phyloP scores from a whole-genome alignment of 1,140 invertebrate species.

The Bombus affinis region DNA sequence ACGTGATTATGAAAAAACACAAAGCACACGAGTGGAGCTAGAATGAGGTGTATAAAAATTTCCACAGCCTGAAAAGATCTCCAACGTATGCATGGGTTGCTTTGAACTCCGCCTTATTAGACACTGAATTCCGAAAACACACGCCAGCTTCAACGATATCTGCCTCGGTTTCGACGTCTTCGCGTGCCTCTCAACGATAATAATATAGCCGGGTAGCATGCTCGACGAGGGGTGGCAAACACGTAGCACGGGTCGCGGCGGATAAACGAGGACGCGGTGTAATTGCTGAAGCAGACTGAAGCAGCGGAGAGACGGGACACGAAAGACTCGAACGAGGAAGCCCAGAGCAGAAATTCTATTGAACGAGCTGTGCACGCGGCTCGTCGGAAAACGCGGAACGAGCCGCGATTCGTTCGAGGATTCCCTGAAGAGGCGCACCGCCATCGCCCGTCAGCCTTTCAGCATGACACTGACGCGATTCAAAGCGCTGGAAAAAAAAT shows the following conservation, averaged over 20 bases:
- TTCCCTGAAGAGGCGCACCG: constrained; percentile 7
- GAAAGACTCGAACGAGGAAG: constrained; percentile 19
- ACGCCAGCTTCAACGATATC: not conserved
- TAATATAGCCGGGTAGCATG: not conserved
- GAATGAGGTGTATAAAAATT: no score
- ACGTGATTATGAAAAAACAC: not conserved
- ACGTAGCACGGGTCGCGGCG: not conserved
- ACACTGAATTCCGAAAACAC: not conserved
- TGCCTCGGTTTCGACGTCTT: constrained; percentile 12
- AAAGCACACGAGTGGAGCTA: not conserved
- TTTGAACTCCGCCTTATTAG: not conserved
- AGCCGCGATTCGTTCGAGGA: constrained; percentile 15
- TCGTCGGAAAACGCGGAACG: constrained; percentile 14
- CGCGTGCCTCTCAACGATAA: not conserved
- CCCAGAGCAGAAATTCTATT: constrained; percentile 17
- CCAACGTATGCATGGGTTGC: not conserved
- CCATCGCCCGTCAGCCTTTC: constrained; percentile 16
- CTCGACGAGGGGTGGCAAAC: not conserved
- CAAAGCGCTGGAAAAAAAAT: constrained; percentile 12
- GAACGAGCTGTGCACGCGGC: constrained; percentile 3
- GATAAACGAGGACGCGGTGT: constrained; percentile 12
- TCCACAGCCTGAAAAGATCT: no score
- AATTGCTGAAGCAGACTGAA: constrained; percentile 31
- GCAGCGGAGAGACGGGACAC: not conserved
- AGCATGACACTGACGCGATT: constrained; percentile 36